Evolutionary conservation across 2,888 invertebrate genomes (phyloP), one percentile per base, ranked within the genome.

Genomic region (Eurytoma californica): DNA sequence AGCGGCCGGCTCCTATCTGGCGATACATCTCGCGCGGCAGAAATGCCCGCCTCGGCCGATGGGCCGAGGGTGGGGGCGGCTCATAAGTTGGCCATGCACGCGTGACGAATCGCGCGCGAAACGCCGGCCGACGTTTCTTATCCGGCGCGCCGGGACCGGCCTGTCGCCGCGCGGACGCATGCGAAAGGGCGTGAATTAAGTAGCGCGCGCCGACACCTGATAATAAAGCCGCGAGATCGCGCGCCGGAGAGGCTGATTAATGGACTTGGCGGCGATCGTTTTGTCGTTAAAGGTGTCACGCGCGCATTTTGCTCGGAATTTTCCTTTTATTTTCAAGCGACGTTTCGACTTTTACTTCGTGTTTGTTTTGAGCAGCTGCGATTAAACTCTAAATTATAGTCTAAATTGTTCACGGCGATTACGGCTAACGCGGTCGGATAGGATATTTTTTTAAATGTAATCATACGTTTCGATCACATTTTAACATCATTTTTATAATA

Each of bases 121-220:
- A 79, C 61, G 47, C 65, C 24, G 49, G 20, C 30, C 70, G 79
- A 79, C 70, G 39, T 14, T 12, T 66, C 72, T 78, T 79, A 79
- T 74, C 78, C 30, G 53, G 60, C 66, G 20, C 51, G n/a, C 61
- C 30, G 39, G 39, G 39, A 39, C 39, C 39, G 39, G 72, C 20
- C 72, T 65, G 63, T 63, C 65, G 49, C 30, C 57, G 16, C 58
- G 24, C 39, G 47, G 13, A 28, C 3, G 14, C 16, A 47, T 18
- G 24, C 24, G 69, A 60, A 65, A 65, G 65, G 74, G 70, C 60
- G 75, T 66, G 74, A 76, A 68, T 76, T 68, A 67, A 79, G 75
- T 76, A 63, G 80, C 67, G 61, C 75, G 53, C 75, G 47, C 20
- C 72, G 55, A 72, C 68, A 80, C 75, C 76, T 68, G 76, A 80